phyloP scores from a whole-genome alignment of 2,888 invertebrate genomes.

The Andrena fulva region DNA sequence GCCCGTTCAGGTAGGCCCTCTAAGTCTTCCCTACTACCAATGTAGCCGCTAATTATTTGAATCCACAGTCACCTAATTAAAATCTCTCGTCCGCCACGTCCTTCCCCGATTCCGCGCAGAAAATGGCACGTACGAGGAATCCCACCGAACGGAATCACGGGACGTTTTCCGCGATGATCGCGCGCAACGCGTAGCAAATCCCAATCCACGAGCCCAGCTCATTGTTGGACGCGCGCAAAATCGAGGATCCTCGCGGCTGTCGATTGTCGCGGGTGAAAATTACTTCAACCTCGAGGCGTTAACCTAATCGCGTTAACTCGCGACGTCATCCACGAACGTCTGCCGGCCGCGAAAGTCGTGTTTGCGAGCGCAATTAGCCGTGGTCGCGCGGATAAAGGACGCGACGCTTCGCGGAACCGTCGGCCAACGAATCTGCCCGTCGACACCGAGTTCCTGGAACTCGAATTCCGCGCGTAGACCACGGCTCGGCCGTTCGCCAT shows the following conservation, averaged over 20 bases:
- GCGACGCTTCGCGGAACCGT: conserved; percentile 51
- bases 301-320: conserved; percentile 53
- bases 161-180: not conserved
- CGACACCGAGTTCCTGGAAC: conserved; percentile 42
- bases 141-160: not conserved
- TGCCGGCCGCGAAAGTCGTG: conserved; percentile 42
- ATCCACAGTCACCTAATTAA: not conserved
- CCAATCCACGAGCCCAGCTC: not conserved
- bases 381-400: conserved; percentile 49
- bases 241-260: not conserved
- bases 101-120: not conserved
- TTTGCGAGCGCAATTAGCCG: conserved; percentile 65
- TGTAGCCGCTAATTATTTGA: not conserved
- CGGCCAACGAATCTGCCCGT: conserved; percentile 5
- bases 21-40: conserved; percentile 33
- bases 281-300: conserved; percentile 48
- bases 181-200: conserved; percentile 10
- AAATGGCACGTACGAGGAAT: not conserved
- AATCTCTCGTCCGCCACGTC: not conserved
- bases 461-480: not conserved
- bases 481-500: conserved; percentile 22
- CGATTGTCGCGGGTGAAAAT: conserved; percentile 55
- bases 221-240: not conserved
- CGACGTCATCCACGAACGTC: conserved; percentile 36
- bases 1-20: conserved; percentile 69